These are phyloP conservation scores for Dendrolimus houi DNA, from an alignment of 2,888 invertebrate genomes.

Conservation along the genomic window DNA sequence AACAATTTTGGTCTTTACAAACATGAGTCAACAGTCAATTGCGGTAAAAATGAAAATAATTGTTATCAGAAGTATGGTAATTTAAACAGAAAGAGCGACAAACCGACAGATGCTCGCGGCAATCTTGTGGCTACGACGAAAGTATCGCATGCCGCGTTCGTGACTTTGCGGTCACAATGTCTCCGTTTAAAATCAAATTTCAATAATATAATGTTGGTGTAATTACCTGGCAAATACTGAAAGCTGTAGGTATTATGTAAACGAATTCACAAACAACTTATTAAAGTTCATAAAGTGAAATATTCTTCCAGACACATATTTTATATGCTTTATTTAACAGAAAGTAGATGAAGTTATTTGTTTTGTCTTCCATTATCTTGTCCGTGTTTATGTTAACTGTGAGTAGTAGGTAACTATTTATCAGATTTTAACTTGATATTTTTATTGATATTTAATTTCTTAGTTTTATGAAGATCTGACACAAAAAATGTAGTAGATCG, in stretches of 20 bases:
- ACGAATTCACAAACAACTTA: constrained; percentile 19
- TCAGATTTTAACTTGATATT: no score
- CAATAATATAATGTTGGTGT: constrained; percentile 40
- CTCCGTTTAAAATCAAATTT: constrained; percentile 68
- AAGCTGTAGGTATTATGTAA: constrained; percentile 37
- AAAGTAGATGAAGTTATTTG: no score
- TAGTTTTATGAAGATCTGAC: no score
- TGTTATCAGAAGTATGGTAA: constrained; percentile 57
- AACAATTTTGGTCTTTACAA: constrained; percentile 6
- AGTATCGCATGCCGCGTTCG: constrained; percentile 51
- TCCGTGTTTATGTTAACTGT: no score
- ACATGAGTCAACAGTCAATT: background rate
- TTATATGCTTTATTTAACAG: no score
- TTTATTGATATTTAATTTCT: no score
- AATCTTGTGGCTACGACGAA: constrained; percentile 55
- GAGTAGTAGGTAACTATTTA: no score
- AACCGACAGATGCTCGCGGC: constrained; percentile 72
- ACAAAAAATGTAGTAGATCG: no score
- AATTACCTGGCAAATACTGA: constrained; percentile 42
- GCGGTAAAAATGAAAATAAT: constrained; percentile 49
- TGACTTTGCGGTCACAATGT: constrained; percentile 66
- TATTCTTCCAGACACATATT: no score
- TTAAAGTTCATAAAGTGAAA: no score
- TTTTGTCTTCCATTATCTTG: no score
- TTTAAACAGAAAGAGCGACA: constrained; percentile 65